Base-by-base conservation (phyloP, 2,113 vertebrate genomes). In the Sinocyclocheilus grahami region DNA sequence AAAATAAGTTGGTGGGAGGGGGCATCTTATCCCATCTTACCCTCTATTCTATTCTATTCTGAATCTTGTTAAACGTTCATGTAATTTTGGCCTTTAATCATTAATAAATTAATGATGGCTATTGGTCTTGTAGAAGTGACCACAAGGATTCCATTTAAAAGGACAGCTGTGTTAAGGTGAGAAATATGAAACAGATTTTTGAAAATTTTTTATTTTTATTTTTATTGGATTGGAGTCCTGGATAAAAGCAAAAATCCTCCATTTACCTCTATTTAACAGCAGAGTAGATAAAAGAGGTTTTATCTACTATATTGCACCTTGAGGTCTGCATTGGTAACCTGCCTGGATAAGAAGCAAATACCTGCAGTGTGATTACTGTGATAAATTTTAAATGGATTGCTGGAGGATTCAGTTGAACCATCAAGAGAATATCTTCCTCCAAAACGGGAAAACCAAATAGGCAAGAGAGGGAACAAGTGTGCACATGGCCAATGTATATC, bases 271-370 rank as follows among this genome's bases (percentile, higher is more conserved):
- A 37, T 82, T 58, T 22, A 58, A 71, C 42, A 60, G 27, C 22
- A 72, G 20, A 74, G 42, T 71, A 1, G 14, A 33, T 80, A 8
- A 51, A 51, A 22, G 2, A 60, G 77, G 24, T 72, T 53, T 53
- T 86, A 81, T 86, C 60, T 86, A 13, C 13, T 22, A 27, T 16
- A 74, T 58, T 63, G 72, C 85, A 86, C 82, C 58, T 69, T 71
- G 69, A 27, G 55, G 22, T 46, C 39, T 71, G 63, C 9, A 69
- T 3, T 42, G 22, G 62, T n/a, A 46, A 60, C 78, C 30, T 51
- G 60, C 0, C 11, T 71, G 37, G 55, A 85, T 48, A 18, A n/a
- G 2, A 78, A 27, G 63, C 46, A 71, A 65, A 63, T 33, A 69
- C 2, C 2, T 27, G 51, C n/a, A 12, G 39, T 14, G 18, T 39